Evolutionary conservation across 53 echinoderm and acorn worm genomes (phyloP).

Genomic region (Temnopleurus reevesii): DNA sequence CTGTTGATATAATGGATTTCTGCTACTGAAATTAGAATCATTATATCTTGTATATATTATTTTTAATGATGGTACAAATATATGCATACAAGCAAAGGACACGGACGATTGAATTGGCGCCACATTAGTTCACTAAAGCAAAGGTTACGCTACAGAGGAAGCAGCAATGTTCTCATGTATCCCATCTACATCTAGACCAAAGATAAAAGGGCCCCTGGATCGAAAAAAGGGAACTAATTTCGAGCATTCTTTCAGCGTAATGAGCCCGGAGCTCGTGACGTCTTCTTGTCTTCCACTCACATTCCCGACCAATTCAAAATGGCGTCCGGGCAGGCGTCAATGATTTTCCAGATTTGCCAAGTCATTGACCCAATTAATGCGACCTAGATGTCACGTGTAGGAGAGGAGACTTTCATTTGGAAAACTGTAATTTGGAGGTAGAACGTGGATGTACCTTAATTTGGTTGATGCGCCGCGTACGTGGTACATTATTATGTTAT

Average conservation of each 20-base stretch:
- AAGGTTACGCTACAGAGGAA: no score
- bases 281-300: neutral
- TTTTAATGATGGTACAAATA: no score
- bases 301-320: slow-evolving; percentile 21
- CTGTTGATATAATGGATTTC: no score
- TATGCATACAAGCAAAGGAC: no score
- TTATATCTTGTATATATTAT: no score
- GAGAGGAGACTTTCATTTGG: slow-evolving; percentile 20
- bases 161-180: neutral
- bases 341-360: neutral
- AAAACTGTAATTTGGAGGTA: neutral
- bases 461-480: neutral
- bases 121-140: no score
- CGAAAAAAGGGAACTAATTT: neutral
- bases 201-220: no score
- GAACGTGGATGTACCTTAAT: neutral
- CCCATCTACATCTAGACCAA: no score
- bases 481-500: neutral
- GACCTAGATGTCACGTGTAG: slow-evolving; percentile 20
- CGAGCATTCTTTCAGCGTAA: neutral
- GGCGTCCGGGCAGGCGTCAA: neutral
- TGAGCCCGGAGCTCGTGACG: slow-evolving; percentile 1
- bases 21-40: no score
- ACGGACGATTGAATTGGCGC: no score
- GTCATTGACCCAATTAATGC: slow-evolving; percentile 37